A percentile compares a stretch with the other conserved stretches of the same genome.
phyloP scores from a whole-genome alignment of 1,140 invertebrate genomes.

The Drosophila chauvacae region DNA sequence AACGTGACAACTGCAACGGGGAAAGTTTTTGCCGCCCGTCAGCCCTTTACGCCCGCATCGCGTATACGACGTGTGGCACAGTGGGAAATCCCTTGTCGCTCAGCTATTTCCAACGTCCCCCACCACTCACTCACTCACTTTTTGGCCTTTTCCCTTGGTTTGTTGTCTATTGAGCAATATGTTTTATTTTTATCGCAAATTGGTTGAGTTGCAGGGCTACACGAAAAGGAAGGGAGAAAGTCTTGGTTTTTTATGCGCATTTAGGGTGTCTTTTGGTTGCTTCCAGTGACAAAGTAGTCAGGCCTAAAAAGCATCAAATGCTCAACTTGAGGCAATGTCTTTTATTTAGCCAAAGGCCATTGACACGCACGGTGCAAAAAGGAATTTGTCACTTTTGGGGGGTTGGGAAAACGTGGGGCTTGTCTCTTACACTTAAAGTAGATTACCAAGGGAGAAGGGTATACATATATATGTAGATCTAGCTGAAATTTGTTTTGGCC shows the following conservation, averaged over 20 bases:
- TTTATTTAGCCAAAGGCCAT: conserved; percentile 60
- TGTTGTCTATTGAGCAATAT: conserved; percentile 78
- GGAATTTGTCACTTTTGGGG: conserved; percentile 31
- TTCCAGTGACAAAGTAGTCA: conserved; percentile 43
- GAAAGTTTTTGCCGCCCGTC: conserved; percentile 48
- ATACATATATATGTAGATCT: conserved; percentile 6
- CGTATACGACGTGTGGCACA: conserved; percentile 65
- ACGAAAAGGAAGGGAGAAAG: conserved; percentile 17
- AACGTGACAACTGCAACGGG: conserved; percentile 74
- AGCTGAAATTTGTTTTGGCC: conserved; percentile 26
- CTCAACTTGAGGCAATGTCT: conserved; percentile 55
- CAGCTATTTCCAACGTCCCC: background rate
- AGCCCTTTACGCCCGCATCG: conserved; percentile 33
- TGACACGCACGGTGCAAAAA: conserved; percentile 58
- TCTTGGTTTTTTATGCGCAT: conserved; percentile 53
- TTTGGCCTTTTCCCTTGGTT: conserved; percentile 27
- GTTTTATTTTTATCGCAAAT: conserved; percentile 82
- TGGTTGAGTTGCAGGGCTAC: conserved; percentile 64
- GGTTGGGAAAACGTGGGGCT: conserved; percentile 10
- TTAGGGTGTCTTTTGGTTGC: conserved; percentile 43
- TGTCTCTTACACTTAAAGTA: conserved; percentile 42
- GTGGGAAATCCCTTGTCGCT: conserved; percentile 19
- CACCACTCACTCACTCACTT: background rate
- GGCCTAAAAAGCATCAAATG: conserved; percentile 62
- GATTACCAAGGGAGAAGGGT: conserved; percentile 39